phyloP scores from a whole-genome alignment of 1,140 invertebrate genomes.

The Magallana gigas region DNA sequence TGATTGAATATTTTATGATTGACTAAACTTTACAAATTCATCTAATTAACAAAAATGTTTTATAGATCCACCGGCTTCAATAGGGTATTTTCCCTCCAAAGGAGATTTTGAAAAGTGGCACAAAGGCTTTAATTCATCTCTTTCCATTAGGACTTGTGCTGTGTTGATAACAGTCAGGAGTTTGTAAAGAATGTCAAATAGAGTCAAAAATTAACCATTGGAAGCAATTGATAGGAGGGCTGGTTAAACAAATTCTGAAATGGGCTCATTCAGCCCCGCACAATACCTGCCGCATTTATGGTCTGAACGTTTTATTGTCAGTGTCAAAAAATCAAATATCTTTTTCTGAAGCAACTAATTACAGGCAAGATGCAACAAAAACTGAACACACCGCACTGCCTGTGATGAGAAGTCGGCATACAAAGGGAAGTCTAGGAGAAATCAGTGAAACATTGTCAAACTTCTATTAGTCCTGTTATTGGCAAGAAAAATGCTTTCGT shows the following conservation, averaged over 20 bases:
- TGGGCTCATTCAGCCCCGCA: slow-evolving; percentile 49
- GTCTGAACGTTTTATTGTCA: slow-evolving; percentile 43
- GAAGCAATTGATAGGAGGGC: slow-evolving; percentile 53
- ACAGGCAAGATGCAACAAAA: slow-evolving; percentile 40
- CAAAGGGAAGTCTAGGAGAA: slow-evolving; percentile 1
- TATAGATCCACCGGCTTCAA: slow-evolving; percentile 38
- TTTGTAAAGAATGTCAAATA: slow-evolving; percentile 56
- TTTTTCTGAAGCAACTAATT: slow-evolving; percentile 34
- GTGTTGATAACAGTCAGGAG: slow-evolving; percentile 40
- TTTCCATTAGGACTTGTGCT: slow-evolving; percentile 54
- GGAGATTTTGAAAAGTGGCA: slow-evolving; percentile 41
- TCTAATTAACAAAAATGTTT: slow-evolving; percentile 40
- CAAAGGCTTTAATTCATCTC: slow-evolving; percentile 56
- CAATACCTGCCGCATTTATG: slow-evolving; percentile 49
- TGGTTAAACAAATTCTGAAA: slow-evolving; percentile 57
- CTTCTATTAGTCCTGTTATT: slow-evolving; percentile 15
- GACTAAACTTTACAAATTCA: slow-evolving; percentile 39
- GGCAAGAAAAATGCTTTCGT: slow-evolving; percentile 14
- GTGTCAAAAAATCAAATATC: slow-evolving; percentile 48
- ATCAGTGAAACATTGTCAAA: slow-evolving; percentile 4
- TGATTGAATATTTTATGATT: slow-evolving; percentile 37
- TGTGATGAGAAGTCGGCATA: slow-evolving; percentile 2
- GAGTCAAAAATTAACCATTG: slow-evolving; percentile 61
- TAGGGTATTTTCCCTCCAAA: slow-evolving; percentile 17
- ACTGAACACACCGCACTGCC: slow-evolving; percentile 25